phyloP scores from a whole-genome alignment of 2,888 invertebrate species.

The Chorisops tibialis region DNA sequence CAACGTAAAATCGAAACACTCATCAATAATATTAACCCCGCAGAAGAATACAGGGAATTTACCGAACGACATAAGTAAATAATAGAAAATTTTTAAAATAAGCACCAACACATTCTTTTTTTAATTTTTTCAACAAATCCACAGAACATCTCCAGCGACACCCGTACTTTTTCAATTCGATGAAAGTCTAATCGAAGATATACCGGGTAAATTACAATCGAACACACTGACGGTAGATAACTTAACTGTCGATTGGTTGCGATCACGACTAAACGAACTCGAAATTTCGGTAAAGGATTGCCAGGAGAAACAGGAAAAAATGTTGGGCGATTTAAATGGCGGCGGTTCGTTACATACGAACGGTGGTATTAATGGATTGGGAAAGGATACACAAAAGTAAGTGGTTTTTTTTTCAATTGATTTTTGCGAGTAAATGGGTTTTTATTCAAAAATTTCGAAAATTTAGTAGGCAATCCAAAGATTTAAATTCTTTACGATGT shows the following conservation, averaged over 20 bases:
- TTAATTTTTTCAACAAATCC: conserved; percentile 33
- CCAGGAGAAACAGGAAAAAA: conserved; percentile 65
- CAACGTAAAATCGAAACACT: conserved; percentile 72
- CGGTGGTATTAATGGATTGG: conserved; percentile 46
- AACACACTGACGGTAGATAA: conserved; percentile 89
- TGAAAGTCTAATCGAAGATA: conserved; percentile 81
- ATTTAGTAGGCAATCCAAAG: conserved; percentile 56
- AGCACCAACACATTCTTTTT: not conserved
- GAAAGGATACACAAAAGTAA: conserved; percentile 51
- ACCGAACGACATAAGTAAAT: conserved; percentile 82
- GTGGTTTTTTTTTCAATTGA: conserved; percentile 16
- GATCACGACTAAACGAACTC: conserved; percentile 73
- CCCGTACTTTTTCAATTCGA: conserved; percentile 82
- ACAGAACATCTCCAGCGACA: conserved; percentile 74
- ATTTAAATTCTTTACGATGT: conserved; percentile 75
- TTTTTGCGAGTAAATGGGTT: no score
- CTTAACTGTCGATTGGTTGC: conserved; percentile 84
- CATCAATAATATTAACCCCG: conserved; percentile 74
- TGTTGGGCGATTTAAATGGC: conserved; percentile 52
- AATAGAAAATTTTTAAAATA: conserved; percentile 12
- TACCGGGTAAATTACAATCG: conserved; percentile 80
- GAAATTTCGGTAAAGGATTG: conserved; percentile 75
- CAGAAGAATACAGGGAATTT: conserved; percentile 85
- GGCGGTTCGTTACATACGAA: conserved; percentile 54
- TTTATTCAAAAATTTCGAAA: not conserved